phyloP scores from a whole-genome alignment of 37 sponge, comb jelly and placozoan genomes.

The Aphrocallistes beatrix region DNA sequence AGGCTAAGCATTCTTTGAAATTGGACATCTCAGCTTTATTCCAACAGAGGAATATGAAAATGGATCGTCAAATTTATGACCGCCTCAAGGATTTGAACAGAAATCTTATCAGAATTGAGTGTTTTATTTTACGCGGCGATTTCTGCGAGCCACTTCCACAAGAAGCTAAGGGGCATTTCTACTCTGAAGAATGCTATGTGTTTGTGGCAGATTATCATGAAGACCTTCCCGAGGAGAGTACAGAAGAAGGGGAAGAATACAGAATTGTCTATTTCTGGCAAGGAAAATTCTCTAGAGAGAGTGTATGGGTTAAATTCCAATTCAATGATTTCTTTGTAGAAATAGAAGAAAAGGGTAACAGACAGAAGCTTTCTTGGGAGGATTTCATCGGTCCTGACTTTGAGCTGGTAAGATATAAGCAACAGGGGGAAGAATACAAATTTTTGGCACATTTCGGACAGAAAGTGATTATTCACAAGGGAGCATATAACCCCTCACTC shows the following conservation, averaged over 20 bases:
- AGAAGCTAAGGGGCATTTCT: conserved; percentile 54
- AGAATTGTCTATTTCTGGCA: conserved; percentile 97
- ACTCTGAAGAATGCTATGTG: conserved; percentile 78
- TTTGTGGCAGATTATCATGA: conserved; percentile 70
- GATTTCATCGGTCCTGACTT: conserved; percentile 7
- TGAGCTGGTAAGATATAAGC: neutral
- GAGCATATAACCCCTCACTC: neutral
- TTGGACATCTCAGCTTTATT: neutral
- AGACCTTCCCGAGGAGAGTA: conserved; percentile 36
- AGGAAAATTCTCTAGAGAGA: conserved; percentile 55
- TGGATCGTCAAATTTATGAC: neutral
- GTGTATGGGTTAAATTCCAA: conserved; percentile 92
- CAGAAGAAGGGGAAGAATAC: conserved; percentile 50
- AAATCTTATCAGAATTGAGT: neutral
- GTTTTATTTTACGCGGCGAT: neutral
- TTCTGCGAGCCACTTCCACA: neutral
- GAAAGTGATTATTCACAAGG: conserved; percentile 79
- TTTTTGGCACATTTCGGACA: conserved; percentile 89
- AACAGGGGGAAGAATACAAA: conserved; percentile 84
- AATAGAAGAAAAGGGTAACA: conserved; percentile 46
- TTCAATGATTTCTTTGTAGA: conserved; percentile 62
- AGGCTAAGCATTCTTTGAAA: neutral
- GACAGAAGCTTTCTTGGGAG: conserved; percentile 21
- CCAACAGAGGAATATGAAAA: conserved; percentile 14
- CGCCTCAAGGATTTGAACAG: neutral